A percentile compares a stretch with the other conserved stretches of the same genome.
Conservation (phyloP, 2,888 invertebrate genomes). For the Deroplatys truncata region DNA sequence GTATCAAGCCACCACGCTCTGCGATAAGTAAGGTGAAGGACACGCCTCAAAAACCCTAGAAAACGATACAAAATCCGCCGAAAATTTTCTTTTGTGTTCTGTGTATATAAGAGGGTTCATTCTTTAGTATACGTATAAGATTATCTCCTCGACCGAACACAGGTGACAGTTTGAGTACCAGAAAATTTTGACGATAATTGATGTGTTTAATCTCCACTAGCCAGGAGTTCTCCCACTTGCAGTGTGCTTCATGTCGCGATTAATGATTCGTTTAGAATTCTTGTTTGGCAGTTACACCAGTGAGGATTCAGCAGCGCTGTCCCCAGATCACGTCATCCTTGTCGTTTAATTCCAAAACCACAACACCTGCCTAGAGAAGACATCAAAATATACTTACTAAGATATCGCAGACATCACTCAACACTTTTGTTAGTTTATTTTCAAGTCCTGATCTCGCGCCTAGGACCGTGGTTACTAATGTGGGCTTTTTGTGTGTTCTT, state of each 20-base stretch:
- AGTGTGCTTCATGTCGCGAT: background rate
- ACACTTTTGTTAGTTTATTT: background rate
- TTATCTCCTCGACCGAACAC: no score
- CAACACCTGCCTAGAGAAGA: background rate
- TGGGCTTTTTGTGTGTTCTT: background rate
- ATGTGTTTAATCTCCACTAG: background rate
- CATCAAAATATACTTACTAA: background rate
- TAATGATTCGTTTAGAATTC: constrained; percentile 7
- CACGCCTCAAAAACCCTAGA: no score
- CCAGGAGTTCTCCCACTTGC: background rate
- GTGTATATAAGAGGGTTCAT: no score
- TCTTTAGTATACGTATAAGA: no score
- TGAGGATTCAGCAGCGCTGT: background rate
- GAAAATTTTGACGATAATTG: background rate
- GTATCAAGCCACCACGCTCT: no score
- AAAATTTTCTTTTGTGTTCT: no score
- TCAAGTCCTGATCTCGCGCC: background rate
- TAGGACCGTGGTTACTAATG: background rate
- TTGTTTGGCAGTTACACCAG: background rate
- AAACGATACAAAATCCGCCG: no score
- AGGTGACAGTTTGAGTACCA: no score
- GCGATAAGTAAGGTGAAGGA: no score
- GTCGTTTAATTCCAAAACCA: background rate
- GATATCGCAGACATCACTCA: background rate
- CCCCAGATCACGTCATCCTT: background rate